Percentiles rank a stretch among this genome's conserved stretches.
Evolutionary conservation across 2,888 invertebrate genomes (phyloP).

Genomic region (Sturmia bella): DNA sequence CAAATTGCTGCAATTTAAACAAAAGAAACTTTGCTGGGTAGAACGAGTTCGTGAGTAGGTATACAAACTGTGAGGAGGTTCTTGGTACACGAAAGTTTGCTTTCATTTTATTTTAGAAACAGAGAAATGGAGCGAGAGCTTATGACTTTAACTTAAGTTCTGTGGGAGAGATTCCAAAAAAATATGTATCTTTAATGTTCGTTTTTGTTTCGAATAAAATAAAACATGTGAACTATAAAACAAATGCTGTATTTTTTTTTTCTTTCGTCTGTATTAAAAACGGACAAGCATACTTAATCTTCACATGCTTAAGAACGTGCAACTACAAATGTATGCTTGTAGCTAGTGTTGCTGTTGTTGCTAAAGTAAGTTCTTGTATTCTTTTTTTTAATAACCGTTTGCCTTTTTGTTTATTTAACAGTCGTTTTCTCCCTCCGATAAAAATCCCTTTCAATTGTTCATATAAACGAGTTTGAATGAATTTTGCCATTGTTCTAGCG

Average conservation of each 20-base stretch:
- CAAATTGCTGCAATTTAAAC: constrained; percentile 69
- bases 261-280: constrained; percentile 28
- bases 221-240: constrained; percentile 44
- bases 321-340: constrained; percentile 7
- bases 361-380: constrained; percentile 24
- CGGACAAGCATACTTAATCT: constrained; percentile 44
- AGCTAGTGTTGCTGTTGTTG: constrained; percentile 22
- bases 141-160: constrained; percentile 64
- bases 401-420: constrained; percentile 57
- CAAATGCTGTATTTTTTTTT: constrained; percentile 35
- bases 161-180: constrained; percentile 60
- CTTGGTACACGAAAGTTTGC: background rate
- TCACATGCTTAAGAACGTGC: constrained; percentile 31
- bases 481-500: constrained; percentile 27
- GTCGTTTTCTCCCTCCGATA: constrained; percentile 17
- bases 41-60: constrained; percentile 10
- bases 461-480: background rate
- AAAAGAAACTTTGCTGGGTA: constrained; percentile 57
- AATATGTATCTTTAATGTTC: constrained; percentile 61
- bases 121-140: constrained; percentile 31
- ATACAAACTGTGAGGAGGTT: background rate
- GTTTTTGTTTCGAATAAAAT: constrained; percentile 36
- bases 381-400: constrained; percentile 41
- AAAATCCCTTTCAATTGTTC: constrained; percentile 30
- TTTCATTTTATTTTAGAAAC: constrained; percentile 19